Conservation (phyloP, 2,888 invertebrate genomes). For the Conomelus anceps region DNA sequence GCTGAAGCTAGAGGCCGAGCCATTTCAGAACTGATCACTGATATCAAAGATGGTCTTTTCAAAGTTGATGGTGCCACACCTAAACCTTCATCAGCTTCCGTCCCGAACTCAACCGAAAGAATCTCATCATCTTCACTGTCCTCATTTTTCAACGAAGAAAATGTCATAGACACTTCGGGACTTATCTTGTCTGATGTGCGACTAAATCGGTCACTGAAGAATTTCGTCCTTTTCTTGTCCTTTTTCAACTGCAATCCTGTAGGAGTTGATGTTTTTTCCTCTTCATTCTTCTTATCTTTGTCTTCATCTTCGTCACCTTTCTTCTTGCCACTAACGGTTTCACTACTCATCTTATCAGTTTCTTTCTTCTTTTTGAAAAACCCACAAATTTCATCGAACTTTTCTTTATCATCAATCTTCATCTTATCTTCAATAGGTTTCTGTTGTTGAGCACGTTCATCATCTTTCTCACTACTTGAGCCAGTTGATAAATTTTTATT, state of each 20-base stretch:
- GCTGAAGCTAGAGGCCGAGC: background rate
- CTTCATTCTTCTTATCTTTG: background rate
- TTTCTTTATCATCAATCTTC: background rate
- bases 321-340: conserved; percentile 37
- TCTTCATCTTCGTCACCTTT: conserved; percentile 40
- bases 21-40: background rate
- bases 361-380: background rate
- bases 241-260: conserved; percentile 10
- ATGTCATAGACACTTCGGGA: conserved; percentile 2
- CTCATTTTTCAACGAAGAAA: conserved; percentile 14
- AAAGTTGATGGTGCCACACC: background rate
- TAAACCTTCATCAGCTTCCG: conserved; percentile 46
- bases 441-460: background rate
- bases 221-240: conserved; percentile 15
- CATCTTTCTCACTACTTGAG: background rate
- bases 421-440: background rate
- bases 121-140: conserved; percentile 15
- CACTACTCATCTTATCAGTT: background rate
- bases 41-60: background rate
- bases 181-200: background rate
- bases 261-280: background rate
- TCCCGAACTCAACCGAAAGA: conserved; percentile 46
- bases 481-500: background rate
- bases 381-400: conserved; percentile 7
- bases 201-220: background rate